Base-by-base conservation (phyloP, 23 tunicate genomes). In the Botrylloides violaceus region DNA sequence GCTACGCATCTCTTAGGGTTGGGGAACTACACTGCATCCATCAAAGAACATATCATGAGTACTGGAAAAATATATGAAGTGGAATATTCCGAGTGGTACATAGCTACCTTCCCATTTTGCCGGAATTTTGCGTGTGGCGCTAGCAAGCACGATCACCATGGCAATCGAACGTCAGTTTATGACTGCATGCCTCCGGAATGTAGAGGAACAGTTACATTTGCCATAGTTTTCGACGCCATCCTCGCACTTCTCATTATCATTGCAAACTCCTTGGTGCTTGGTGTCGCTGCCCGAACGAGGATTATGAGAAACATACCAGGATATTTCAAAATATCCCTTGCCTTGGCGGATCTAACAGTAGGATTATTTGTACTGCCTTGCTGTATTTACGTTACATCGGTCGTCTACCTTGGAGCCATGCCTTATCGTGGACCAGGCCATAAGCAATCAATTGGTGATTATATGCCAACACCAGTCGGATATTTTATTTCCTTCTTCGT, bases 271-370 rank as follows among this genome's bases (percentile, higher is more conserved):
- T 36, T 88, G 36, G 96, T 88, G 50, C 59, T 88, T 4, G 65
- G 71, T 2, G 88, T 88, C 6, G 82, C 82, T 4, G 65, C 58
- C 20, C 58, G 88, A 1, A 82, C 84, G 3, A 38, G 73, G 23
- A 79, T 66, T 4, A 88, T 88, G 88, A 65, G 78, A 35, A 88
- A 88, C 77, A 66, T 88, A 9, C 96, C 96, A 4, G 96, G 96
- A n/a, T 88, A 88, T 58, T 88, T 88, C 72, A 88, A 88, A 73
- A 78, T 82, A 34, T 88, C 96, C 21, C 70, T 88, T 49, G 96
- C 96, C 2, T 59, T 83, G 35, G 88, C 96, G 21, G 96, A 88
- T 59, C 59, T 88, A 5, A 65, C 82, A 4, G 76, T 88, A 25
- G 96, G 96, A 23, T 29, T 78, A n/a, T 59, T 88, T 50, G 96